Conservation (phyloP, 2,797 vertebrate genomes). For the Heterohyrax brucei region DNA sequence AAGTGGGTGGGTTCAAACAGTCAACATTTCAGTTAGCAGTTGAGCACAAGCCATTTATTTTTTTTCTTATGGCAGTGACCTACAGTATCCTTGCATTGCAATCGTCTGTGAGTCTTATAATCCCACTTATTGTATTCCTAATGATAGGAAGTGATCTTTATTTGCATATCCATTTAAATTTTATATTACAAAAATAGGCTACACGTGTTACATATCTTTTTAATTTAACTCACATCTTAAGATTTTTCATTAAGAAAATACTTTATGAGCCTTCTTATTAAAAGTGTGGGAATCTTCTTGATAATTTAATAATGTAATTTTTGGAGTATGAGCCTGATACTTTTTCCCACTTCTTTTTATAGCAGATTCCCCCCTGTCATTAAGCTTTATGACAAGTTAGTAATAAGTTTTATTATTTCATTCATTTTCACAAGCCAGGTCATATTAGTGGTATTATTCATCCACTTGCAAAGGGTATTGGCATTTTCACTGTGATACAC, state of each 20-base stretch:
- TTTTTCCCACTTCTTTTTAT: neutral
- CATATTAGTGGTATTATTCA: neutral
- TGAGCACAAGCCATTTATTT: neutral
- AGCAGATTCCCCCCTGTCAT: neutral
- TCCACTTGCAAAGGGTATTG: neutral
- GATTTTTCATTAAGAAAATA: constrained; percentile 17
- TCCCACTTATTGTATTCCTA: neutral
- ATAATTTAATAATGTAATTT: neutral
- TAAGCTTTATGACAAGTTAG: neutral
- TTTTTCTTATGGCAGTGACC: neutral
- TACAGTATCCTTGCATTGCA: neutral
- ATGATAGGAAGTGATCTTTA: neutral
- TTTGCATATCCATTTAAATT: neutral
- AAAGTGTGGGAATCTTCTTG: neutral
- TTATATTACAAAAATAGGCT: neutral
- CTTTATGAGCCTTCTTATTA: neutral
- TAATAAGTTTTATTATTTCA: neutral
- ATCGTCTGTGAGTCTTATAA: neutral
- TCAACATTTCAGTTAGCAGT: neutral
- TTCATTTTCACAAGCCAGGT: neutral
- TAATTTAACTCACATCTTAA: neutral
- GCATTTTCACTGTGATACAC: neutral
- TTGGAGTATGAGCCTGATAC: neutral
- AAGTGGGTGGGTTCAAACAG: no score
- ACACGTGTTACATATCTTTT: neutral